Conservation (phyloP, 2,888 invertebrate genomes). For the Meta bourneti region DNA sequence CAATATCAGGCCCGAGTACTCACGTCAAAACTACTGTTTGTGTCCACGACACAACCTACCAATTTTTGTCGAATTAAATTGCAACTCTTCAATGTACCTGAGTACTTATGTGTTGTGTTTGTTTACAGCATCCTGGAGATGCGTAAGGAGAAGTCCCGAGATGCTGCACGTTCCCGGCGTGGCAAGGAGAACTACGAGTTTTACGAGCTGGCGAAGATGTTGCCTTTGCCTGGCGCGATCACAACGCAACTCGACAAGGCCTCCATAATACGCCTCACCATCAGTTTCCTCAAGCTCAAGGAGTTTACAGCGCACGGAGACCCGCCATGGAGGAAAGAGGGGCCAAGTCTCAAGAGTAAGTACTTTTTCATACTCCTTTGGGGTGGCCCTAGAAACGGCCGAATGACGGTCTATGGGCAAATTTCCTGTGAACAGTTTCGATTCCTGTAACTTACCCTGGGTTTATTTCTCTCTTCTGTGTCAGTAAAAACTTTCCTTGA, state of each 20-base stretch:
- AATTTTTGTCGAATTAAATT: too few species aligned
- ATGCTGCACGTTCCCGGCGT: conserved; percentile 93
- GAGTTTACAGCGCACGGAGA: conserved; percentile 98
- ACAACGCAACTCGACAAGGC: conserved; percentile 93
- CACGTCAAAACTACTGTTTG: too few species aligned
- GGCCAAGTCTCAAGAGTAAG: conserved; percentile 66
- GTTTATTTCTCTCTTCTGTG: too few species aligned
- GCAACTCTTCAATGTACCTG: not conserved
- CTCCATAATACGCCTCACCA: conserved; percentile 96
- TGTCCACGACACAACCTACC: too few species aligned
- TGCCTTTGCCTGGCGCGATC: conserved; percentile 87
- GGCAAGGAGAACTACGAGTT: conserved; percentile 98
- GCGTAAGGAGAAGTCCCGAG: conserved; percentile 95
- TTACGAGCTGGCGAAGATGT: conserved; percentile 92
- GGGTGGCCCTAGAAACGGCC: not conserved
- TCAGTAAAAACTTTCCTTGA: too few species aligned
- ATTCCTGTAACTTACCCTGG: not conserved
- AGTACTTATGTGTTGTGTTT: not conserved
- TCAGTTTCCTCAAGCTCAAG: conserved; percentile 95
- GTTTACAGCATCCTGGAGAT: conserved; percentile 91
- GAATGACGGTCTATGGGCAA: too few species aligned
- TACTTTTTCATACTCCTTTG: not conserved
- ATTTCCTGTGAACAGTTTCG: not conserved
- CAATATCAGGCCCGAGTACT: too few species aligned
- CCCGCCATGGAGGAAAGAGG: conserved; percentile 90